A percentile compares a stretch with the other conserved stretches of the same genome.
Evolutionary conservation across 2,113 vertebrate genomes (phyloP).

Genomic region (Rhinolophus sinicus): DNA sequence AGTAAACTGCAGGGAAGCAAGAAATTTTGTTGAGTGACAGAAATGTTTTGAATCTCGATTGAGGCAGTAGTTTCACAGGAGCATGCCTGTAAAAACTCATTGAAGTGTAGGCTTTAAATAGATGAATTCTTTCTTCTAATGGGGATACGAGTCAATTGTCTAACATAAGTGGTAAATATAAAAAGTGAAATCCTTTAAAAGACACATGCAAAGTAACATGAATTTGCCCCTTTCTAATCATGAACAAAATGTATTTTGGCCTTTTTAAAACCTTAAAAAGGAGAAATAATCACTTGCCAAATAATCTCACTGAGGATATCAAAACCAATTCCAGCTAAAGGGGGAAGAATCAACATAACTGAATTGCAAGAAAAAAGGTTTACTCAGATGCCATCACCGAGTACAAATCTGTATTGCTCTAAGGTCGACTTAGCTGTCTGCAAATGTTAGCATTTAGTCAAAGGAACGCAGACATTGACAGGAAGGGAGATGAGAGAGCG

Average conservation of each 20-base stretch:
- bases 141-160: not conserved
- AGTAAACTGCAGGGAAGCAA: not conserved
- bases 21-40: not conserved
- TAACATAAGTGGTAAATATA: not conserved
- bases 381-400: slow-evolving; percentile 9
- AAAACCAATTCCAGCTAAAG: slow-evolving; percentile 52
- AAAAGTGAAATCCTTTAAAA: not conserved
- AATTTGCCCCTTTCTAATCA: not conserved
- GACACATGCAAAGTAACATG: not conserved
- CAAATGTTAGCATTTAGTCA: not conserved
- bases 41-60: not conserved
- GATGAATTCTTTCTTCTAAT: not conserved
- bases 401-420: not conserved
- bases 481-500: not conserved
- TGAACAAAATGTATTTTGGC: not conserved
- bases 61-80: not conserved
- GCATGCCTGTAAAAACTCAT: not conserved
- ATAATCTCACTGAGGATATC: slow-evolving; percentile 35
- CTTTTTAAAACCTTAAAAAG: not conserved
- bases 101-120: not conserved
- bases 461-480: not conserved
- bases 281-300: not conserved
- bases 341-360: slow-evolving; percentile 44
- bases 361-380: slow-evolving; percentile 34
- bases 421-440: not conserved